Conservation (phyloP, 2,797 vertebrate genomes). For the Enteromius thamalakanensis region DNA sequence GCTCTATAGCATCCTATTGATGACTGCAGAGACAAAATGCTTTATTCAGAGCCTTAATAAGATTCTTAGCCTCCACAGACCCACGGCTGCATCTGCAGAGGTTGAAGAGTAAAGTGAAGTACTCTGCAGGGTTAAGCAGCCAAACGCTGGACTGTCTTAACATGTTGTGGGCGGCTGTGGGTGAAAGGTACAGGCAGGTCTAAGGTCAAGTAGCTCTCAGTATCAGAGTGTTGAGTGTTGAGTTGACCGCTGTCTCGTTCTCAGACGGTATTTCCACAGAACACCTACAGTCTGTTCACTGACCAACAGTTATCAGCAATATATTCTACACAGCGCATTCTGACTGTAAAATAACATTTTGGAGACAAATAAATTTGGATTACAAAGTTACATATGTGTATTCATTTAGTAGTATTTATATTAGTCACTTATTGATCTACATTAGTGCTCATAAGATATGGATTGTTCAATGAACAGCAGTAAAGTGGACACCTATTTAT, state of each 20-base stretch:
- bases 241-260: background rate
- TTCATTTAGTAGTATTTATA: background rate
- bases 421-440: background rate
- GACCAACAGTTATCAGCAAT: background rate
- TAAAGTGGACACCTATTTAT: background rate
- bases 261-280: background rate
- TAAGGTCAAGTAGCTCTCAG: conserved; percentile 15
- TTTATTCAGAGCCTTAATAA: background rate
- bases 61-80: background rate
- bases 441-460: background rate
- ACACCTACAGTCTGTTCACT: background rate
- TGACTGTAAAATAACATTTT: background rate
- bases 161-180: background rate
- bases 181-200: background rate
- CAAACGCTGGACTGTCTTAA: background rate
- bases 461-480: background rate
- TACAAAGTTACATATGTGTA: background rate
- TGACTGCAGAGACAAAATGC: background rate
- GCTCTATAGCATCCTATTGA: background rate
- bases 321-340: background rate
- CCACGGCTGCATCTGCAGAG: background rate
- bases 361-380: background rate
- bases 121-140: background rate
- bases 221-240: background rate
- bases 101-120: background rate